These are phyloP conservation scores for Pangasius sanitwongsei DNA, from an alignment of 2,797 vertebrate genomes.

Conservation along the genomic window DNA sequence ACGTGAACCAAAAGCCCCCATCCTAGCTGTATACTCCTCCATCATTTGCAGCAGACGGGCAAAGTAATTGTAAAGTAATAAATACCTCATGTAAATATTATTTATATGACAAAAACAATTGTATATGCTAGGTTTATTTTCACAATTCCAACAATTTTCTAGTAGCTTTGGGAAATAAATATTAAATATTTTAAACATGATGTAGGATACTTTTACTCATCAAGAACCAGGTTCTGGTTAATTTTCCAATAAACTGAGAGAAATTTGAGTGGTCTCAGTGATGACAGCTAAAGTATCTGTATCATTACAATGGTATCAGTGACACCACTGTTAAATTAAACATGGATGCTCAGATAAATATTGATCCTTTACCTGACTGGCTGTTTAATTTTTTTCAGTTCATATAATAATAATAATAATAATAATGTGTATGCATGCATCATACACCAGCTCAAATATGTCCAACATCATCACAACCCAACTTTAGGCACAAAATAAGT, in stretches of 20 bases:
- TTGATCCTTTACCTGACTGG: not conserved
- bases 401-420: not conserved
- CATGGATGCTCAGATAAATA: not conserved
- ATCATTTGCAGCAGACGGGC: conserved; percentile 15
- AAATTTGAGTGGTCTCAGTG: not conserved
- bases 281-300: not conserved
- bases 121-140: not conserved
- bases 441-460: not conserved
- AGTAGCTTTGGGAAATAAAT: not conserved
- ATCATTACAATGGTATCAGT: not conserved
- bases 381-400: not conserved
- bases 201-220: not conserved
- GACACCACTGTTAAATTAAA: not conserved
- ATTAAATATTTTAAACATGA: not conserved
- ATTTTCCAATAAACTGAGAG: not conserved
- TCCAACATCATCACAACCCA: not conserved
- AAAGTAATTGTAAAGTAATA: conserved; percentile 36
- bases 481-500: not conserved
- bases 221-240: not conserved
- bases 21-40: not conserved
- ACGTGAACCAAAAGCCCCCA: conserved; percentile 4
- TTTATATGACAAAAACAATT: conserved; percentile 4
- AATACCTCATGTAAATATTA: not conserved
- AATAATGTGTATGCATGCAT: not conserved
- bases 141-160: not conserved